These are phyloP conservation scores for Brassicogethes aeneus DNA, from an alignment of 2,888 invertebrate genomes.

Conservation along the genomic window DNA sequence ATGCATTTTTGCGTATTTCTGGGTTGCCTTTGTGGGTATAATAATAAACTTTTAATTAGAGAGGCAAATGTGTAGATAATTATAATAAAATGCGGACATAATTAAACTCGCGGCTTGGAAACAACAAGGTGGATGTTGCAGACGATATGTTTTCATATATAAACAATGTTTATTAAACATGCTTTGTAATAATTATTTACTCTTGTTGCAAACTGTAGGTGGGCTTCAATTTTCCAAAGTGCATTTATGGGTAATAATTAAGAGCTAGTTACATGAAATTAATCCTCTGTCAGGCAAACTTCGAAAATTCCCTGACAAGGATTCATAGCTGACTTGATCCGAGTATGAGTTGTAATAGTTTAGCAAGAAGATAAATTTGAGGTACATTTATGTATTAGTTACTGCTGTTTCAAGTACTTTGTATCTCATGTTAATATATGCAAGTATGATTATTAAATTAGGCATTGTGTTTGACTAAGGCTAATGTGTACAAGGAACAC, in stretches of 20 bases:
- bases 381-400: neutral
- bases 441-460: conserved; percentile 1
- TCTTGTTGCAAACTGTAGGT: neutral
- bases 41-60: no score
- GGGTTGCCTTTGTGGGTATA: no score
- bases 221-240: neutral
- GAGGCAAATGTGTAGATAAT: no score
- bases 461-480: neutral
- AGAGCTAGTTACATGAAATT: neutral
- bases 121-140: no score
- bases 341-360: neutral
- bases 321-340: neutral
- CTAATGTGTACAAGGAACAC: neutral
- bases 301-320: neutral
- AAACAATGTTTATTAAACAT: no score
- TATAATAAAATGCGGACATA: no score
- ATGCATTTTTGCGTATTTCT: no score
- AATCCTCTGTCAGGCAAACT: neutral
- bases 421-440: neutral
- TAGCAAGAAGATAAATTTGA: neutral
- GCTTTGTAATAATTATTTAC: neutral
- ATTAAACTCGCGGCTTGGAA: no score
- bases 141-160: no score
- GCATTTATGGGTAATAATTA: neutral
- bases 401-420: neutral